Evolutionary conservation across 2,797 vertebrate species (phyloP).

Genomic region (Coccyzus lansbergi): DNA sequence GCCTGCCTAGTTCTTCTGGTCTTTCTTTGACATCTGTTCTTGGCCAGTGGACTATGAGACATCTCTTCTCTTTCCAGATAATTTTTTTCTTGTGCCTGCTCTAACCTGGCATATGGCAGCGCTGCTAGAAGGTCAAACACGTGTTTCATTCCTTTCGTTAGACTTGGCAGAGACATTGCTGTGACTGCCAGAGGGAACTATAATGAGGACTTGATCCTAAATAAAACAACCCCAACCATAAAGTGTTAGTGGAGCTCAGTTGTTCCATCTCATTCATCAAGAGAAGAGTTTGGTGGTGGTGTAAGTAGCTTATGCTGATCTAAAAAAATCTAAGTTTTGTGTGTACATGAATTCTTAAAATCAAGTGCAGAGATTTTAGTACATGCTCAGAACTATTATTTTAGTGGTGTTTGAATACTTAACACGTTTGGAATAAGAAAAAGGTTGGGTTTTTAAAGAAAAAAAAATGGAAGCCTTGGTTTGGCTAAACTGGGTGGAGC

Average conservation of each 20-base stretch:
- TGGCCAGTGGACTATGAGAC: neutral
- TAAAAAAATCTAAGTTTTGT: neutral
- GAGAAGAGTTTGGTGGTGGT: neutral
- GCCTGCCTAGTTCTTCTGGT: neutral
- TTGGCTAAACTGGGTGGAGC: neutral
- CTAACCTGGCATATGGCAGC: neutral
- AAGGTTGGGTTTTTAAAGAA: neutral
- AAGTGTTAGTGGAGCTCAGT: neutral
- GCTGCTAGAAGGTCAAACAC: neutral
- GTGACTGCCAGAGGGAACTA: neutral
- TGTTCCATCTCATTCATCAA: neutral
- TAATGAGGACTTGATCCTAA: neutral
- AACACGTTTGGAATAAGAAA: neutral
- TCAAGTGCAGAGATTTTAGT: neutral
- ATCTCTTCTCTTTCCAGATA: neutral
- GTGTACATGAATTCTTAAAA: neutral
- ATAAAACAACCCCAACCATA: neutral
- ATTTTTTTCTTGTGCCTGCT: neutral
- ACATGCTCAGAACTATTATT: neutral
- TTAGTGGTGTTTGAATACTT: neutral
- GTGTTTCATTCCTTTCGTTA: neutral
- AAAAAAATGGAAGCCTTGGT: neutral
- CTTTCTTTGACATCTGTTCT: neutral
- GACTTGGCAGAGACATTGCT: neutral
- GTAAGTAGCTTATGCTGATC: neutral